Conservation (phyloP, 2,797 vertebrate species). For the Pangasius mekongensis region DNA sequence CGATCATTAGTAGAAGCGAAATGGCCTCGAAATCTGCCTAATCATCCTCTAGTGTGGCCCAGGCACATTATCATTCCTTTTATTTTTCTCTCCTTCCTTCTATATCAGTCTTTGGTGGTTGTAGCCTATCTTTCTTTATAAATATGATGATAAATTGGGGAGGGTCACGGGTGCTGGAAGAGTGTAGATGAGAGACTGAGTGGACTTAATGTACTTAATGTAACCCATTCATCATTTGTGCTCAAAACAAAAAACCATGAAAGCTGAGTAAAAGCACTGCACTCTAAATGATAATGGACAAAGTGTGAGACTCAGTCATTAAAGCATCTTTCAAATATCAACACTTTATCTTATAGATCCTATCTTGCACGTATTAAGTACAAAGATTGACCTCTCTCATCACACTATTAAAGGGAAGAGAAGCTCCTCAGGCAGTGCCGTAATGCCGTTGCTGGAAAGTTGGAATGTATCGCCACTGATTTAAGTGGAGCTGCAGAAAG, state of each 20-base stretch:
- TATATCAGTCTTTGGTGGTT: neutral
- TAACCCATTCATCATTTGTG: neutral
- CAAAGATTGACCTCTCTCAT: neutral
- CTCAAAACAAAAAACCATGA: slow-evolving; percentile 37
- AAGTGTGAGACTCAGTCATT: neutral
- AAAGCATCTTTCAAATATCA: neutral
- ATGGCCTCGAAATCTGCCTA: neutral
- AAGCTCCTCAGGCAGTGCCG: neutral
- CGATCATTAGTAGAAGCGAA: neutral
- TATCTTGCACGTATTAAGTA: neutral
- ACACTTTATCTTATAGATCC: neutral
- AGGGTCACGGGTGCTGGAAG: neutral
- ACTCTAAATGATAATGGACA: neutral
- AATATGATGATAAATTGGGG: neutral
- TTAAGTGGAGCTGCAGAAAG: slow-evolving; percentile 55
- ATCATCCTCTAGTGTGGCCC: neutral
- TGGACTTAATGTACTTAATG: neutral
- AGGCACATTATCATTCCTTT: neutral
- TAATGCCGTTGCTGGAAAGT: neutral
- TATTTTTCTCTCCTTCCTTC: neutral
- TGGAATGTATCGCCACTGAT: neutral
- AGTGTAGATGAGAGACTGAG: neutral
- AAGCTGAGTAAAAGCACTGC: neutral
- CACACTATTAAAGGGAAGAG: neutral
- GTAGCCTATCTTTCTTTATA: neutral